A percentile compares a stretch with the other conserved stretches of the same genome.
phyloP scores from a whole-genome alignment of 2,113 vertebrate genomes.

The Glaucidium brasilianum region DNA sequence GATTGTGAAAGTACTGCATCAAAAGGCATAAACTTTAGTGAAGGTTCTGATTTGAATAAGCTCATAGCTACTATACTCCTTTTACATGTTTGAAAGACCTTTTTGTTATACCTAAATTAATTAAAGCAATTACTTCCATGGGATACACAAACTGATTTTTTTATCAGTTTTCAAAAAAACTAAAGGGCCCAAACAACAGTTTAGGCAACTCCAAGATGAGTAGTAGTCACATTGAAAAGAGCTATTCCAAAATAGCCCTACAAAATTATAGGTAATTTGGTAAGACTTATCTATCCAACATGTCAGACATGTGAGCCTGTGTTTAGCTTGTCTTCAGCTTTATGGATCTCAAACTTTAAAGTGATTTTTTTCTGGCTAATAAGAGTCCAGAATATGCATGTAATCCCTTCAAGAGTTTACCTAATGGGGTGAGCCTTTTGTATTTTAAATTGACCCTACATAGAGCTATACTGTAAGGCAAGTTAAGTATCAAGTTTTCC shows the following conservation, averaged over 20 bases:
- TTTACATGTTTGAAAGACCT: neutral
- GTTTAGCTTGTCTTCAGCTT: constrained; percentile 13
- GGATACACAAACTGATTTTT: neutral
- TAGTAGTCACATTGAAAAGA: neutral
- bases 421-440: neutral
- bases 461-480: neutral
- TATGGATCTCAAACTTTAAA: neutral
- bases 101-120: neutral
- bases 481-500: neutral
- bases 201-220: neutral
- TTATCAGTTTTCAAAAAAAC: neutral
- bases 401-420: constrained; percentile 5
- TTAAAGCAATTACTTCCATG: neutral
- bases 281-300: neutral
- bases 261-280: neutral
- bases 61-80: neutral
- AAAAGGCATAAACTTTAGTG: neutral
- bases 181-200: neutral
- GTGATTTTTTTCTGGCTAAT: constrained; percentile 21
- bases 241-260: neutral
- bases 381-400: neutral
- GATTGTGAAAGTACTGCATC: neutral
- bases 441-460: neutral
- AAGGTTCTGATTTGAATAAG: neutral
- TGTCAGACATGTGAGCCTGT: neutral